A percentile compares a stretch with the other conserved stretches of the same genome.
Evolutionary conservation across 2,888 invertebrate species (phyloP).

Genomic region (Apamea epomidion): DNA sequence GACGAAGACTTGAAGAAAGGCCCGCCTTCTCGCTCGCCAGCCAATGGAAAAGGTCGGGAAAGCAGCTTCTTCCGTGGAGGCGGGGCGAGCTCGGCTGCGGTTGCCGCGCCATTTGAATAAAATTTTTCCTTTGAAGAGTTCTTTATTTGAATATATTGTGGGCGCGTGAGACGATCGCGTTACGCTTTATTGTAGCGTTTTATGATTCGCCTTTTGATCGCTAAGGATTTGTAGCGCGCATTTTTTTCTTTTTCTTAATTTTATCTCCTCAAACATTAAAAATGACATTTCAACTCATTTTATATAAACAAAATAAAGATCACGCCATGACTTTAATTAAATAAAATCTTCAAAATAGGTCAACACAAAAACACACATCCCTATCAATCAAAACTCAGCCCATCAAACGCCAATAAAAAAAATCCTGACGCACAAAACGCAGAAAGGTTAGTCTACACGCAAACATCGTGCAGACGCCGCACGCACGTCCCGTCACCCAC

Average conservation of each 20-base stretch:
- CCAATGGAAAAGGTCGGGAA: slow-evolving; percentile 89
- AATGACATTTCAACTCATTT: not conserved
- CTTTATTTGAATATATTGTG: slow-evolving; percentile 87
- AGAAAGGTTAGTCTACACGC: slow-evolving; percentile 70
- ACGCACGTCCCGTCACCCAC: slow-evolving; percentile 81
- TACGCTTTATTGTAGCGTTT: slow-evolving; percentile 65
- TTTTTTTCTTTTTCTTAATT: not conserved
- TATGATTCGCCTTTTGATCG: slow-evolving; percentile 64
- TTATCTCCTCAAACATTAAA: not conserved
- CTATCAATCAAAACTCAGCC: slow-evolving; percentile 19
- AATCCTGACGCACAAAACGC: slow-evolving; percentile 31
- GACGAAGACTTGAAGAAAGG: slow-evolving; percentile 85
- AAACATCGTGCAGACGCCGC: slow-evolving; percentile 79
- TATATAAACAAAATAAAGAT: not conserved
- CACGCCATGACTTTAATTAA: not conserved
- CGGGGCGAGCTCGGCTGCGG: slow-evolving; percentile 85
- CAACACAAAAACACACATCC: slow-evolving; percentile 3
- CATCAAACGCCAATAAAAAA: slow-evolving; percentile 50
- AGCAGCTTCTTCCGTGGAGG: slow-evolving; percentile 88
- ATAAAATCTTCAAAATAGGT: not conserved
- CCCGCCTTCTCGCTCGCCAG: slow-evolving; percentile 84
- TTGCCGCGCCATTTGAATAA: slow-evolving; percentile 88
- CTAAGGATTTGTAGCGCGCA: slow-evolving; percentile 38
- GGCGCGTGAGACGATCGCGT: slow-evolving; percentile 68
- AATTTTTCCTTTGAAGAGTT: slow-evolving; percentile 86